A percentile compares a stretch with the other conserved stretches of the same genome.
phyloP scores from a whole-genome alignment of 2,113 vertebrate species.

The Thunnus thynnus region DNA sequence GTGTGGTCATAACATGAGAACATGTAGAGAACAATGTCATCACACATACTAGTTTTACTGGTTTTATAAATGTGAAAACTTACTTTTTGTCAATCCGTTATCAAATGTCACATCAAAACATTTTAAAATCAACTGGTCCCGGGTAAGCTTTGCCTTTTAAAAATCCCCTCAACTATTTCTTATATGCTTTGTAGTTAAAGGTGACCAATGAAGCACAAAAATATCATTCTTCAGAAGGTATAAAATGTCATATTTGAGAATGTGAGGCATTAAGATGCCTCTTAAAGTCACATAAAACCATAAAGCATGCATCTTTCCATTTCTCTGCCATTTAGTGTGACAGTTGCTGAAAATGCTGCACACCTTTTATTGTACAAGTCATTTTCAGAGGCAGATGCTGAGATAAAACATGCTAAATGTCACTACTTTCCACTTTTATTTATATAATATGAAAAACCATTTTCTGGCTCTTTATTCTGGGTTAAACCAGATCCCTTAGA shows the following conservation, averaged over 20 bases:
- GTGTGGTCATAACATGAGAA: not conserved
- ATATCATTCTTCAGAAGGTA: conserved; percentile 41
- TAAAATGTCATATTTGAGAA: conserved; percentile 70
- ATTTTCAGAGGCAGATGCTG: conserved; percentile 45
- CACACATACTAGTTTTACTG: not conserved
- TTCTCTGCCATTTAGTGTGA: conserved; percentile 56
- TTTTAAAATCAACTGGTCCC: not conserved
- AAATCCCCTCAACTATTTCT: conserved; percentile 6
- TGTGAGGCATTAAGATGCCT: conserved; percentile 35
- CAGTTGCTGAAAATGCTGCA: conserved; percentile 34
- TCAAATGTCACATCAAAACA: conserved; percentile 44
- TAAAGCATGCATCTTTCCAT: conserved; percentile 29
- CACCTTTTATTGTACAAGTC: conserved; percentile 30
- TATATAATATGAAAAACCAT: conserved; percentile 18
- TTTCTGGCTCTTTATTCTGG: conserved; percentile 37
- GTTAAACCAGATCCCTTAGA: conserved; percentile 17
- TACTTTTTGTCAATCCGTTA: not conserved
- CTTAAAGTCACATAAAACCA: conserved; percentile 53
- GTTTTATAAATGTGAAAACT: not conserved
- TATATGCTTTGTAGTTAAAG: conserved; percentile 41
- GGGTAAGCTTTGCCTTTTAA: not conserved
- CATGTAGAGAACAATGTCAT: not conserved
- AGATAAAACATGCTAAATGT: conserved; percentile 70
- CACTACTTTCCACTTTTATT: conserved; percentile 48
- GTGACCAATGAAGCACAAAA: conserved; percentile 42